Evolutionary conservation across 1,140 invertebrate genomes (phyloP).

Genomic region (Pseudoatta argentina): DNA sequence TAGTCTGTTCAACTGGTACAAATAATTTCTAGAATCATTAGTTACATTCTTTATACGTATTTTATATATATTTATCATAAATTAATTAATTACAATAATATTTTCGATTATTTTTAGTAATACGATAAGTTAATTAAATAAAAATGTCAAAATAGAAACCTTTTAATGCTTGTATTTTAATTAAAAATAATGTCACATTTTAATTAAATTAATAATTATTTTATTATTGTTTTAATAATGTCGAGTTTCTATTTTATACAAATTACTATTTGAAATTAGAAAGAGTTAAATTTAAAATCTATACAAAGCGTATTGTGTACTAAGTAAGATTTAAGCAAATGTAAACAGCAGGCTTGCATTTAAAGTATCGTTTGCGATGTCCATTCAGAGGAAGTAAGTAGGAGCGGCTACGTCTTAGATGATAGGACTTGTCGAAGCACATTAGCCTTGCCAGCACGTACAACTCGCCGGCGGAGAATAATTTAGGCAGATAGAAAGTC

Average conservation of each 20-base stretch:
- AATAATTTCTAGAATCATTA: background rate
- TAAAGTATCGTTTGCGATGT: constrained; percentile 13
- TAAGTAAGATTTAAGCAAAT: background rate
- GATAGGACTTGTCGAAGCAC: constrained; percentile 19
- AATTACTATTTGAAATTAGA: background rate
- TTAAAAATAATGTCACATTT: background rate
- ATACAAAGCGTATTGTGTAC: no score
- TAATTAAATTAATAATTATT: background rate
- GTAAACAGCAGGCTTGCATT: constrained; percentile 28
- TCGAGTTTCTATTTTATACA: background rate
- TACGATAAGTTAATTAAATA: background rate
- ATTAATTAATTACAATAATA: background rate
- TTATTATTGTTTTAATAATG: background rate
- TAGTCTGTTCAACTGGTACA: background rate
- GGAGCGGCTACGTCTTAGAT: constrained; percentile 33
- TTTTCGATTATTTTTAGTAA: background rate
- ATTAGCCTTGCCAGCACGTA: constrained; percentile 39
- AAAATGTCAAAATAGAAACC: background rate
- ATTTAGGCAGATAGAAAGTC: constrained; percentile 74
- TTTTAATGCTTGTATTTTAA: background rate
- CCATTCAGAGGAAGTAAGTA: constrained; percentile 36
- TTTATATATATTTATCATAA: background rate
- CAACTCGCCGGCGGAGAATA: constrained; percentile 40
- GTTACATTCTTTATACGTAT: background rate
- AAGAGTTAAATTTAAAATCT: background rate